phyloP scores from a whole-genome alignment of 2,113 vertebrate species.

The Oreotrochilus melanogaster region DNA sequence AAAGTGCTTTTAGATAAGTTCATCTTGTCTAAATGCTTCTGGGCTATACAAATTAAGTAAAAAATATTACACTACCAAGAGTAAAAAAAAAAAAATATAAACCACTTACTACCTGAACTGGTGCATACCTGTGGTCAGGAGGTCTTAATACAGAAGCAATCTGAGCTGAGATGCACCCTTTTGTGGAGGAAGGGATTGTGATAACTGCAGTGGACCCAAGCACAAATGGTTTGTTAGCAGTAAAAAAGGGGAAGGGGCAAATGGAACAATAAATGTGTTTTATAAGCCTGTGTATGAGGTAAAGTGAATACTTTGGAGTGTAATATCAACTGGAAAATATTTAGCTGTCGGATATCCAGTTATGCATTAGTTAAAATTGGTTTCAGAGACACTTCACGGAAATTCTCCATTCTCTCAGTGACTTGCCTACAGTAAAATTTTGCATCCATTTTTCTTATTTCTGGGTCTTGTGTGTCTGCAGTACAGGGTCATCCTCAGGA shows the following conservation, averaged over 20 bases:
- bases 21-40: neutral
- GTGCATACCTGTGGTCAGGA: neutral
- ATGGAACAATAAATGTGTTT: neutral
- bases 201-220: neutral
- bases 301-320: neutral
- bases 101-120: neutral
- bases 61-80: neutral
- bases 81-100: neutral
- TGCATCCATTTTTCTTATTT: neutral
- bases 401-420: neutral
- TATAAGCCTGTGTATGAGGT: neutral
- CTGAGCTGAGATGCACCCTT: neutral
- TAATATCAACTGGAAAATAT: neutral
- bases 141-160: neutral
- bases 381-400: neutral
- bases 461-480: neutral
- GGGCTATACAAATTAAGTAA: neutral
- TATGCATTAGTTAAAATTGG: neutral
- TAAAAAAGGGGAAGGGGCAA: neutral
- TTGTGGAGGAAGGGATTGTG: neutral
- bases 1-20: neutral
- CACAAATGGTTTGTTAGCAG: neutral
- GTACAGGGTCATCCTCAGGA: neutral
- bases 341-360: neutral
- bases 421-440: neutral